Evolutionary conservation across 2,888 invertebrate genomes (phyloP).

Genomic region (Chalcis sispes): DNA sequence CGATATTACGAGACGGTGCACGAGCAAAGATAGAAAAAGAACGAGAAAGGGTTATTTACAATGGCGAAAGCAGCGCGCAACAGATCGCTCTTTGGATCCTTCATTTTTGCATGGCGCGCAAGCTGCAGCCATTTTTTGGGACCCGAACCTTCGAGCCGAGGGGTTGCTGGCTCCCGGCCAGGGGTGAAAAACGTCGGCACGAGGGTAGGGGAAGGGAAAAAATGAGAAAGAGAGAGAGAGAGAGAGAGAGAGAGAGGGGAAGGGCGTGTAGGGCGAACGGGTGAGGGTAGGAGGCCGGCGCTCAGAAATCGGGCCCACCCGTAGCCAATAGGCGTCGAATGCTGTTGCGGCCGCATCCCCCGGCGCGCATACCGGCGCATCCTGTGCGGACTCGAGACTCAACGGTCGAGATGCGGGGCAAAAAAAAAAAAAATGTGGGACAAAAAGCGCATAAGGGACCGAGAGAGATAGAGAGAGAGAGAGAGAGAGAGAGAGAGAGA

Average conservation of each 20-base stretch:
- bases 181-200: slow-evolving; percentile 17
- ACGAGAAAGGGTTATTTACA: no score
- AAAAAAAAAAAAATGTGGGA: no score
- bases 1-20: no score
- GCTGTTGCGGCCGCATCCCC: slow-evolving; percentile 6
- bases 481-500: slow-evolving; percentile 57
- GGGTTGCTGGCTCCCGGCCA: neutral
- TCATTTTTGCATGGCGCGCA: slow-evolving; percentile 1
- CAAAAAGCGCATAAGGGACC: neutral
- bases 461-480: slow-evolving; percentile 14
- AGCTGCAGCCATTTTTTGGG: slow-evolving; percentile 52
- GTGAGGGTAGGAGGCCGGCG: slow-evolving; percentile 22
- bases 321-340: slow-evolving; percentile 24
- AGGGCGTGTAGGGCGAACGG: slow-evolving; percentile 37
- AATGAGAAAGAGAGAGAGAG: slow-evolving; percentile 40
- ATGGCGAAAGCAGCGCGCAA: no score
- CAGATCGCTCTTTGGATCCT: no score
- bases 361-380: no score
- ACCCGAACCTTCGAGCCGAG: slow-evolving; percentile 17
- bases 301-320: slow-evolving; percentile 16
- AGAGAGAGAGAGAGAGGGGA: slow-evolving; percentile 33
- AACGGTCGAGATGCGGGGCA: no score
- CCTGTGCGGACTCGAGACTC: no score
- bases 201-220: slow-evolving; percentile 25
- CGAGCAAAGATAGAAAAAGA: neutral